Percentiles rank a stretch among this genome's conserved stretches.
Evolutionary conservation across 2,113 vertebrate species (phyloP).

Genomic region (Patagioenas fasciata): DNA sequence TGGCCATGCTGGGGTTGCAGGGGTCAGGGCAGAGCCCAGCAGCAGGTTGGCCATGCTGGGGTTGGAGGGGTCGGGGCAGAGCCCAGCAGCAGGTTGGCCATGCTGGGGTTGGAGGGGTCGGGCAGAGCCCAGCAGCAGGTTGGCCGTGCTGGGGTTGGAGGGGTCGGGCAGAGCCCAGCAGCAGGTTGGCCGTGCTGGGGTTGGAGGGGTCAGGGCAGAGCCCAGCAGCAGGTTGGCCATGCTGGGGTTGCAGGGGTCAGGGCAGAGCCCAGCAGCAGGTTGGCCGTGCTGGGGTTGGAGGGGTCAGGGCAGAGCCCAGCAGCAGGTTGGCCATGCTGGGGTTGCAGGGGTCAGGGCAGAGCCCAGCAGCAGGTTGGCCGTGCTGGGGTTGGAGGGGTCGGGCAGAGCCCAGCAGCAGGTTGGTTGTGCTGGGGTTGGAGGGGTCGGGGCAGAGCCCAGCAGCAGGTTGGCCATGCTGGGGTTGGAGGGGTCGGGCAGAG

Average conservation of each 20-base stretch:
- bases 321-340: accelerated
- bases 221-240: accelerated
- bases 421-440: not conserved
- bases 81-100: not conserved
- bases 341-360: not conserved
- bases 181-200: no score
- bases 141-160: accelerated
- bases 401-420: no score
- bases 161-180: no score
- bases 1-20: accelerated
- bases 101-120: not conserved
- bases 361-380: accelerated
- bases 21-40: no score
- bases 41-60: no score
- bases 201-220: accelerated
- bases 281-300: accelerated
- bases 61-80: accelerated
- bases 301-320: accelerated
- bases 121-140: not conserved
- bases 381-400: not conserved
- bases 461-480: accelerated
- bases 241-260: not conserved
- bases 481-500: not conserved
- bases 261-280: not conserved
- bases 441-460: accelerated